Evolutionary conservation across 2,888 invertebrate genomes (phyloP).

Genomic region (Argyresthia albistria): DNA sequence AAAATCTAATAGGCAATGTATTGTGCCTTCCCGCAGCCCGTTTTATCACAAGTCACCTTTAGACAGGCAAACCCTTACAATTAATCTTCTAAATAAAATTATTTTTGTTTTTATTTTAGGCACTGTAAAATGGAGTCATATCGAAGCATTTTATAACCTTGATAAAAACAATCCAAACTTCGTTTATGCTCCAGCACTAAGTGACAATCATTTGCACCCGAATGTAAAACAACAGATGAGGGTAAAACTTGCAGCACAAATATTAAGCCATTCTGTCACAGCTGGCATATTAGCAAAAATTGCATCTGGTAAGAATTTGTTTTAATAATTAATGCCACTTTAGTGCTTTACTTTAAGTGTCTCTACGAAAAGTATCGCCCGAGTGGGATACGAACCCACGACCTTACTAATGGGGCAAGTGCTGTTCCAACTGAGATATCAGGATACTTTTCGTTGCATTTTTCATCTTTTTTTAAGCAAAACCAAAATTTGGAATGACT

Average conservation of each 20-base stretch:
- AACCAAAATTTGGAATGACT: not conserved
- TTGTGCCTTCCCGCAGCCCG: not conserved
- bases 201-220: constrained; percentile 5
- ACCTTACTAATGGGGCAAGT: not conserved
- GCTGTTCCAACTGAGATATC: not conserved
- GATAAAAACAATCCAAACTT: constrained; percentile 7
- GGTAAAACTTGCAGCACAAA: constrained; percentile 7
- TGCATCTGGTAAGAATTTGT: not conserved
- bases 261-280: constrained; percentile 2
- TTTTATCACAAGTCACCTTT: not conserved
- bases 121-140: constrained; percentile 3
- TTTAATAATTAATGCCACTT: not conserved
- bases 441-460: not conserved
- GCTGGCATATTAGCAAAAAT: not conserved
- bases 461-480: not conserved
- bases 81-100: not conserved
- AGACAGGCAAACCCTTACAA: not conserved
- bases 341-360: not conserved
- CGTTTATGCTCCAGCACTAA: constrained; percentile 7
- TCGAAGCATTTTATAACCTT: constrained; percentile 7
- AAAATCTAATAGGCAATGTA: no score
- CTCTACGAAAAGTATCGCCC: not conserved
- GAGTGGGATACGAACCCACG: not conserved
- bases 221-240: constrained; percentile 9
- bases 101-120: constrained; percentile 2